Evolutionary conservation across 2,113 vertebrate species (phyloP).

Genomic region (Chionis minor): DNA sequence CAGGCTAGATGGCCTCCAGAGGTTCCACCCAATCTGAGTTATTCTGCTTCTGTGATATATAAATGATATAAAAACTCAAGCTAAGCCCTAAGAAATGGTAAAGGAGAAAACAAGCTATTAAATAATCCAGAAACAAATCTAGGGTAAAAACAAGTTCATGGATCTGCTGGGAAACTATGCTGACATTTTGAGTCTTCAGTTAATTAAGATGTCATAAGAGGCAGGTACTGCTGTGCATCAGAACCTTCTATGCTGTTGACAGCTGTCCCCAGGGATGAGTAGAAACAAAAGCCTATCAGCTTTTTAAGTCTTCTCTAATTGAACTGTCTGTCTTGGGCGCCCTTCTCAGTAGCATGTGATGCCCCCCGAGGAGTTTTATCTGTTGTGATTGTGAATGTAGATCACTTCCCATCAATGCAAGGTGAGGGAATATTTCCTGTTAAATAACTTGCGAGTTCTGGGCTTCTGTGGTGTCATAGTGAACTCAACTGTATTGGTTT

Average conservation of each 20-base stretch:
- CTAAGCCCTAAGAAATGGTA: not conserved
- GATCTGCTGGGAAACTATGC: not conserved
- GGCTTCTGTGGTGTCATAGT: not conserved
- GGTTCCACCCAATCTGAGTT: not conserved
- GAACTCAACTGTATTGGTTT: not conserved
- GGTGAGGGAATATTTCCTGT: not conserved
- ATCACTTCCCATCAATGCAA: not conserved
- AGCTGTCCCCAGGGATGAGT: not conserved
- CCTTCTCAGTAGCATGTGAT: not conserved
- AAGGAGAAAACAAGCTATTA: not conserved
- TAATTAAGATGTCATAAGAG: not conserved
- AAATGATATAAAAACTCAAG: not conserved
- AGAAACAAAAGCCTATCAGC: not conserved
- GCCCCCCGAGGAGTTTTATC: not conserved
- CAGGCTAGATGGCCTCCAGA: not conserved
- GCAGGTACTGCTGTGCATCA: not conserved
- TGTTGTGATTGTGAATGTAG: not conserved
- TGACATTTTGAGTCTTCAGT: not conserved
- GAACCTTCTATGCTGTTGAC: not conserved
- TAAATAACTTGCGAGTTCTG: not conserved
- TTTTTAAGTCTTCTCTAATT: not conserved
- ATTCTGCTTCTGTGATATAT: not conserved
- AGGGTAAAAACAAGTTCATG: not conserved
- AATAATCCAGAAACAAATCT: not conserved
- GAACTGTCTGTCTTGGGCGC: not conserved